Evolutionary conservation across 1,140 invertebrate genomes (phyloP).

Genomic region (Orchesella cincta): DNA sequence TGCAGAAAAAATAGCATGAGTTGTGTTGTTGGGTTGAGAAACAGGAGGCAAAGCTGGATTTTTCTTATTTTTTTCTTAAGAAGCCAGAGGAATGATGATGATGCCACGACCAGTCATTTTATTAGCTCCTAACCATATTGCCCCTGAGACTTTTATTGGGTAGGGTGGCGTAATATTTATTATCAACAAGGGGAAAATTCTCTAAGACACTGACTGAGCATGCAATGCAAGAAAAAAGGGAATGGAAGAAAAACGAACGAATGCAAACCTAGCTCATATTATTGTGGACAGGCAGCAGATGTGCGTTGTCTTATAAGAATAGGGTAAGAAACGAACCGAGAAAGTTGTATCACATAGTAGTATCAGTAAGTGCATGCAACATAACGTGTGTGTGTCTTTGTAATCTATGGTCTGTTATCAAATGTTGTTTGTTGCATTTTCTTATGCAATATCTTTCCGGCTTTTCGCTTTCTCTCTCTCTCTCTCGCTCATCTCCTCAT

Average conservation of each 20-base stretch:
- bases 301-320: neutral
- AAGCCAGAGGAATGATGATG: neutral
- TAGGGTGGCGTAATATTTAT: slow-evolving; percentile 16
- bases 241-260: neutral
- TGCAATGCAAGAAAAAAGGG: neutral
- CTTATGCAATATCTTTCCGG: neutral
- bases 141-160: slow-evolving; percentile 13
- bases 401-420: neutral
- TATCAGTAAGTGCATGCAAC: too few species aligned
- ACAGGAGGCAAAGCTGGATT: neutral
- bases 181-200: slow-evolving; percentile 12
- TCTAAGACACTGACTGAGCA: neutral
- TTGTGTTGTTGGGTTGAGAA: too few species aligned
- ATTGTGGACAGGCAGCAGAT: neutral
- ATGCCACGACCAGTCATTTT: slow-evolving; percentile 12
- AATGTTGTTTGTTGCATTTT: neutral
- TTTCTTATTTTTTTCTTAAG: neutral
- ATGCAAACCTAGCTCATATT: neutral
- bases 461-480: too few species aligned
- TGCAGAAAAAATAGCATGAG: too few species aligned
- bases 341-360: too few species aligned
- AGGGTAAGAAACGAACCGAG: too few species aligned
- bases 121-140: slow-evolving; percentile 12
- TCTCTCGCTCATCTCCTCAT: too few species aligned
- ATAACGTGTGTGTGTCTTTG: neutral